A percentile compares a stretch with the other conserved stretches of the same genome.
These are phyloP conservation scores for Colossoma macropomum DNA, from an alignment of 2,113 vertebrate species.

Conservation along the genomic window DNA sequence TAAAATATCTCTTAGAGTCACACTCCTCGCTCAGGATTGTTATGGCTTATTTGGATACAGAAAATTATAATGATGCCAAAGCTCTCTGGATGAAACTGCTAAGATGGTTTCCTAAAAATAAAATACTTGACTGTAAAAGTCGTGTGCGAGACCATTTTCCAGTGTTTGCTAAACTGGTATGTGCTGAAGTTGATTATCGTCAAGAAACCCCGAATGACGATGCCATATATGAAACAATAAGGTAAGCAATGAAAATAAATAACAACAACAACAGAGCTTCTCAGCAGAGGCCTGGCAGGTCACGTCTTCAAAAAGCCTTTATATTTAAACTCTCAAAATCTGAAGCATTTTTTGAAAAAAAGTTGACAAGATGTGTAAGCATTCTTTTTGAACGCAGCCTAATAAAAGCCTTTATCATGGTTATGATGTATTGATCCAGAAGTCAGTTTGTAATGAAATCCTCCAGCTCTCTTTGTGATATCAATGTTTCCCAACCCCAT, in stretches of 20 bases:
- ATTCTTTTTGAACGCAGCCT: too few species aligned
- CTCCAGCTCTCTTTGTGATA: too few species aligned
- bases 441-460: too few species aligned
- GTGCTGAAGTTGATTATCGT: conserved; percentile 14
- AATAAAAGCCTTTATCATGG: too few species aligned
- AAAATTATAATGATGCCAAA: neutral
- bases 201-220: neutral
- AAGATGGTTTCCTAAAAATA: neutral
- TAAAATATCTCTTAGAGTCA: neutral
- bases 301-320: too few species aligned
- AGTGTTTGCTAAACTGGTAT: conserved; percentile 35
- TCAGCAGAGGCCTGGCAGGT: too few species aligned
- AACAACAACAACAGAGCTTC: too few species aligned
- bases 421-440: too few species aligned
- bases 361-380: too few species aligned
- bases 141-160: conserved; percentile 19
- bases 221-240: neutral
- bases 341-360: too few species aligned
- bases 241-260: conserved; percentile 6
- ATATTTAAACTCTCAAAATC: too few species aligned
- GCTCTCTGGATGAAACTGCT: conserved; percentile 7
- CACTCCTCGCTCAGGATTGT: neutral
- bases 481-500: too few species aligned
- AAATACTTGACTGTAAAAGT: neutral
- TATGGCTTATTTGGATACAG: neutral